These are phyloP conservation scores for rat (Rattus norvegicus) DNA, from an alignment of 2,113 vertebrate species.

Conservation along the genomic window GRCr8 NC_086039.1:113240001-113240500, in stretches of 20 bases:
- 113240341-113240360: neutral
- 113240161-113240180: neutral
- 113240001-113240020: neutral
- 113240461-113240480: neutral
- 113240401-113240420: constrained; percentile 28
- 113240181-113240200: too few relatives aligned
- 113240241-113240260: neutral
- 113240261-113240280: neutral
- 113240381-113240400: neutral
- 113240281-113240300: neutral
- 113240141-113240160: neutral
- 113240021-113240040: accelerated
- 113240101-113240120: too few relatives aligned
- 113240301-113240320: neutral
- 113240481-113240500: neutral
- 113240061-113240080: too few relatives aligned
- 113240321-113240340: neutral
- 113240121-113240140: neutral
- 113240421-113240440: constrained; percentile 1
- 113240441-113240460: constrained; percentile 14
- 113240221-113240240: neutral
- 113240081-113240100: too few relatives aligned
- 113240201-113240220: neutral
- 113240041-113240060: accelerated
- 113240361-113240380: neutral